Evolutionary conservation across 2,797 vertebrate species (phyloP).

Genomic region (Gymnoscopelus braueri): DNA sequence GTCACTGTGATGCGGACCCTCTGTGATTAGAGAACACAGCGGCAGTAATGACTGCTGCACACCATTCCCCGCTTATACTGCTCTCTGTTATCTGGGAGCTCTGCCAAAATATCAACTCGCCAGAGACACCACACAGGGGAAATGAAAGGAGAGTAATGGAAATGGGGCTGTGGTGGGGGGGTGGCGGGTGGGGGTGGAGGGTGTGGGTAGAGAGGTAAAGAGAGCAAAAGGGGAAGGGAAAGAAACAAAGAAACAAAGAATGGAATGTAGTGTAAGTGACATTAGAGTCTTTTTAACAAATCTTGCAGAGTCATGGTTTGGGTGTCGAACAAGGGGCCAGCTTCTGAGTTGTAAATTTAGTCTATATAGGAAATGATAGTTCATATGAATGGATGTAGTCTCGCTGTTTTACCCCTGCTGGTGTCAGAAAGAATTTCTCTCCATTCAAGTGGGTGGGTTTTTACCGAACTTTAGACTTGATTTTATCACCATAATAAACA

Average conservation of each 20-base stretch:
- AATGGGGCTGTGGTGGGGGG: background rate
- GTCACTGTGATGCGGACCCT: constrained; percentile 67
- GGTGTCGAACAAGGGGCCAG: constrained; percentile 38
- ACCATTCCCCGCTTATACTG: constrained; percentile 61
- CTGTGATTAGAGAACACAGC: constrained; percentile 67
- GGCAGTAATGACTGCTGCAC: constrained; percentile 69
- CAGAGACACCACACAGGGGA: constrained; percentile 55
- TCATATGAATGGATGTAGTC: too few species aligned
- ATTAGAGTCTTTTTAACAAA: constrained; percentile 48
- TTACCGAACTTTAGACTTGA: too few species aligned
- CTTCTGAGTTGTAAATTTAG: too few species aligned
- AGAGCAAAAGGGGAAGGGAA: constrained; percentile 41
- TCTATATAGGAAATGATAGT: too few species aligned
- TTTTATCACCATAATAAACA: too few species aligned
- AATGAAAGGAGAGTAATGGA: background rate
- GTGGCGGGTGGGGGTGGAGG: constrained; percentile 23
- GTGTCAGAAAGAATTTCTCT: too few species aligned
- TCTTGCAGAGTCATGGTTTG: constrained; percentile 63
- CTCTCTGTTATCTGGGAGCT: constrained; percentile 72
- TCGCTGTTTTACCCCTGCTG: too few species aligned
- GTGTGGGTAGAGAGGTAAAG: constrained; percentile 39
- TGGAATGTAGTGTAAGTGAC: constrained; percentile 46
- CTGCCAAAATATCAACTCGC: constrained; percentile 74
- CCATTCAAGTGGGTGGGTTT: too few species aligned
- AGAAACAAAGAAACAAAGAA: constrained; percentile 27